Base-by-base conservation (phyloP, 2,888 invertebrate species). In the Amorpha juglandis region DNA sequence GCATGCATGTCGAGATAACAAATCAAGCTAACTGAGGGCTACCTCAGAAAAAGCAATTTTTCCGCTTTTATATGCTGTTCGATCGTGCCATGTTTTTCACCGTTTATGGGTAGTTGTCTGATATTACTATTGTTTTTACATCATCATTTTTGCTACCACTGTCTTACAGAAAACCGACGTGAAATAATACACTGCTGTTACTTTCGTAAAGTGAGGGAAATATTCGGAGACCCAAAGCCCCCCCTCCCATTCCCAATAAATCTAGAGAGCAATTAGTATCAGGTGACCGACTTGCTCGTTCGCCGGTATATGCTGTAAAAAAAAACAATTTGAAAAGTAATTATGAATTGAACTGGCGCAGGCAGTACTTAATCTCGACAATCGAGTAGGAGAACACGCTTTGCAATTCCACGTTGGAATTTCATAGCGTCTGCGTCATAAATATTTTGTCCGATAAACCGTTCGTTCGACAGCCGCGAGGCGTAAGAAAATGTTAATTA, bases 401-500 rank as follows among this genome's bases (percentile, higher is more conserved):
- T 84, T 85, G 87, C 84, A 89, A 90, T 89, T 83, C 84, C 85
- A 85, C 84, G 84, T 78, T 86, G 88, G 89, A 91, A 90, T 91
- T 91, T 80, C 87, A 88, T 89, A 84, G 83, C 82, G 87, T 86
- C 87, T 88, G 82, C 89, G 88, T 89, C 90, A 91, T 92, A 92
- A 92, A 92, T 92, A 93, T 92, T 93, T 93, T 89, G 93, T 92
- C 93, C 93, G 94, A 93, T 93, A 93, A 92, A 92, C 91, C 91
- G 91, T 93, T 91, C 89, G 92, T 92, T 92, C 93, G 93, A 92
- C 92, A 92, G 93, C 92, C 93, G 90, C 91, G 91, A 92, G 92
- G 94, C 93, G 93, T 94, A 95, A 95, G 95, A 95, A 95, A 95
- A 95, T 95, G 95, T 95, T 95, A 96, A 96, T 96, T 95, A 96